Percentiles rank a stretch among this genome's conserved stretches.
These are phyloP conservation scores for Torymus auratus DNA, from an alignment of 2,888 invertebrate species.

Conservation along the genomic window DNA sequence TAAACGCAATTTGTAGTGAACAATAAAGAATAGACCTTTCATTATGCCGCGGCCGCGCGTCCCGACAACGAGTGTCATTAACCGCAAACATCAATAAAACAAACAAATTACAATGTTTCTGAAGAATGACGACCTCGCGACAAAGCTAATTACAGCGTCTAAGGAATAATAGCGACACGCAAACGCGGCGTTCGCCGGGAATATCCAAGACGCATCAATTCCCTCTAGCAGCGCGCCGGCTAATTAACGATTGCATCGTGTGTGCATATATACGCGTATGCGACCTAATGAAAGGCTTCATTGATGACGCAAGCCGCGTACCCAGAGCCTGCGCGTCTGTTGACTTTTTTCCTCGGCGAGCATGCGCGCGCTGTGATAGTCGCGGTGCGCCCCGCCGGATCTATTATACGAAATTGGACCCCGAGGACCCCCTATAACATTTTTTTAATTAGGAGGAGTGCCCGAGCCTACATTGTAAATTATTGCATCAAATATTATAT, in stretches of 20 bases:
- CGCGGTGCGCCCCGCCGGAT: not conserved
- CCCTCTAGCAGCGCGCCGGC: constrained; percentile 7
- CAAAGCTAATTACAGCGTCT: constrained; percentile 22
- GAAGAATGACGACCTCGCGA: constrained; percentile 47
- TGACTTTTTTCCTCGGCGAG: not conserved
- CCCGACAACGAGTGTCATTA: no score
- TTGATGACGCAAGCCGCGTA: constrained; percentile 47
- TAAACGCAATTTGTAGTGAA: no score
- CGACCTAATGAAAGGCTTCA: constrained; percentile 50
- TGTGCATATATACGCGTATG: constrained; percentile 35
- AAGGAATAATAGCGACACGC: constrained; percentile 28
- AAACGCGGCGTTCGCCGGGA: constrained; percentile 22
- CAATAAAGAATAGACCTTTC: no score
- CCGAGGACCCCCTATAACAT: not conserved
- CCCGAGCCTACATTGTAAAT: no score
- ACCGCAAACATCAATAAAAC: not conserved
- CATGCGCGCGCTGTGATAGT: no score
- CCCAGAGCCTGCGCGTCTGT: constrained; percentile 1
- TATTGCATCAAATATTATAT: no score
- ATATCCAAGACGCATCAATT: constrained; percentile 41
- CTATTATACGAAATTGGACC: not conserved
- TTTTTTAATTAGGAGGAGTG: not conserved
- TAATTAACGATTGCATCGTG: constrained; percentile 53
- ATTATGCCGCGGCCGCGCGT: no score
- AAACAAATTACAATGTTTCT: not conserved